Percentiles rank a stretch among this genome's conserved stretches.
phyloP scores from a whole-genome alignment of 1,140 invertebrate species.

The Drosophila pseudoananassae region DNA sequence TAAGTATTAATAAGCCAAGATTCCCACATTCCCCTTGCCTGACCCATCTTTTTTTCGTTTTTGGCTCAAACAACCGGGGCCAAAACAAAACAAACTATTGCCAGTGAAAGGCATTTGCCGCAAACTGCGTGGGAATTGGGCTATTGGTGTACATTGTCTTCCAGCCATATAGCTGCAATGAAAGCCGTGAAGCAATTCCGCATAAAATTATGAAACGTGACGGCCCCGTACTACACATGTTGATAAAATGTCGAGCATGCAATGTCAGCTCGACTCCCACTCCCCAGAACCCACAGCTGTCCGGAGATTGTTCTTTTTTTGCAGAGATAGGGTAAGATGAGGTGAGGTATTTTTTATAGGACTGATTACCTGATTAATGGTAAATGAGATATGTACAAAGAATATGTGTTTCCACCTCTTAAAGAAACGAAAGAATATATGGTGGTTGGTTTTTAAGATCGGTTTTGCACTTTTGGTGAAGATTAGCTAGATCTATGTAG shows the following conservation, averaged over 20 bases:
- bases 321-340: not conserved
- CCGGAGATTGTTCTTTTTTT: not conserved
- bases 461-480: no score
- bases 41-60: conserved; percentile 20
- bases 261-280: conserved; percentile 10
- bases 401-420: not conserved
- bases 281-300: not conserved
- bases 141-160: conserved; percentile 56
- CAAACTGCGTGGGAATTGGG: conserved; percentile 65
- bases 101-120: conserved; percentile 62
- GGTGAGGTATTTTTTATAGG: not conserved
- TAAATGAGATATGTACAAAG: not conserved
- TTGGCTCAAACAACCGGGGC: conserved; percentile 4
- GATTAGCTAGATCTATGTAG: not conserved
- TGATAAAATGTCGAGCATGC: conserved; percentile 45
- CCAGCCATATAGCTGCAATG: conserved; percentile 22
- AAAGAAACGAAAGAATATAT: no score
- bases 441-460: no score
- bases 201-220: conserved; percentile 64
- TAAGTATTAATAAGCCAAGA: conserved; percentile 18
- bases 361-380: not conserved
- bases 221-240: conserved; percentile 37
- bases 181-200: conserved; percentile 47
- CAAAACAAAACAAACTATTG: conserved; percentile 38
- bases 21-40: conserved; percentile 27